These are phyloP conservation scores for Crotalus horridus DNA, from an alignment of 2,113 vertebrate species.

Conservation along the genomic window DNA sequence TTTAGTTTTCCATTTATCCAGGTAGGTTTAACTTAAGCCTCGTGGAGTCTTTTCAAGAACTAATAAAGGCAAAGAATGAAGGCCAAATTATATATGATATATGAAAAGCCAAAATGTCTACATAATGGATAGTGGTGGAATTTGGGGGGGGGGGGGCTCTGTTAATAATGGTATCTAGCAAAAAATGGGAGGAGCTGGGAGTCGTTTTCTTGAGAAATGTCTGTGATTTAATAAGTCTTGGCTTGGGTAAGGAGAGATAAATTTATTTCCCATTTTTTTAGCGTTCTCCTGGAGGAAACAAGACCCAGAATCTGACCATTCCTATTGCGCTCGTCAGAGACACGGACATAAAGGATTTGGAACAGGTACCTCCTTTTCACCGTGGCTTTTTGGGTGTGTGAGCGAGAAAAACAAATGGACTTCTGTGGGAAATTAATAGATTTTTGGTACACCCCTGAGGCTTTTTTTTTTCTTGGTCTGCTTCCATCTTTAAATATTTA, in stretches of 20 bases:
- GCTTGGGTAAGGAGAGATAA: slow-evolving; percentile 15
- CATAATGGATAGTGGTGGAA: background rate
- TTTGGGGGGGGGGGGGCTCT: background rate
- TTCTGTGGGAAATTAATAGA: background rate
- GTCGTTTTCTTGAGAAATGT: background rate
- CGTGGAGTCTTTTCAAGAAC: background rate
- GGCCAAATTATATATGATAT: background rate
- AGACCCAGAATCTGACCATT: slow-evolving; percentile 77
- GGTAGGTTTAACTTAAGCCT: background rate
- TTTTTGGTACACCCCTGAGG: background rate
- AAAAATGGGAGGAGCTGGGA: no score
- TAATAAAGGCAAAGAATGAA: background rate
- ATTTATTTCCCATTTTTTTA: slow-evolving; percentile 54
- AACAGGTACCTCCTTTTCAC: slow-evolving; percentile 72
- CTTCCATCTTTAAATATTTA: background rate
- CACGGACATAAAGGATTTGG: slow-evolving; percentile 77
- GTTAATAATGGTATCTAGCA: background rate
- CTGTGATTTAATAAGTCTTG: background rate
- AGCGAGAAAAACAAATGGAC: background rate
- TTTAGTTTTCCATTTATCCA: no score
- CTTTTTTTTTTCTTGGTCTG: background rate
- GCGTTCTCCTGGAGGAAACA: slow-evolving; percentile 75
- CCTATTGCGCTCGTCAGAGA: slow-evolving; percentile 82
- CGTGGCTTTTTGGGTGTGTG: background rate
- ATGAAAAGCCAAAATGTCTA: background rate